Evolutionary conservation across 2,113 vertebrate species (phyloP).

Genomic region (Centropus bengalensis): DNA sequence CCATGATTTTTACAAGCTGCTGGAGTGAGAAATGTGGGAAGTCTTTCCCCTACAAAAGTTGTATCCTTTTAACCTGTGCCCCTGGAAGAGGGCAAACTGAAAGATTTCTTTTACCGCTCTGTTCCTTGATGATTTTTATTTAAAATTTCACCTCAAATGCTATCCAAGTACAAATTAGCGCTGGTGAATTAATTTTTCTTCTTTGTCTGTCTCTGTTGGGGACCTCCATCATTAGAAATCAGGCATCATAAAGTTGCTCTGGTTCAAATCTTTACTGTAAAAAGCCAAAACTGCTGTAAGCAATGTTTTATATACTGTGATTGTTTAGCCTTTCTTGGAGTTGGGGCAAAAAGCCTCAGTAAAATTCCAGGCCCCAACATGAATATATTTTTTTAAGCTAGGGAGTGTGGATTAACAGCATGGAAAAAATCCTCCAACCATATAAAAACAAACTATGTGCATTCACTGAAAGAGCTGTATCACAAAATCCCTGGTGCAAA

Average conservation of each 20-base stretch:
- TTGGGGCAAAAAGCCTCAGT: neutral
- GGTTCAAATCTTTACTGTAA: neutral
- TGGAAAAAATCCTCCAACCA: neutral
- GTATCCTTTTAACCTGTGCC: neutral
- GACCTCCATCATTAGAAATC: neutral
- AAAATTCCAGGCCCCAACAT: neutral
- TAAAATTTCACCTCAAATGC: constrained; percentile 8
- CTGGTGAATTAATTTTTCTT: neutral
- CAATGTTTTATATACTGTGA: neutral
- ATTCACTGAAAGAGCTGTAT: neutral
- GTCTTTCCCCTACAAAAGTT: constrained; percentile 15
- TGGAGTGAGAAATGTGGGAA: constrained; percentile 48
- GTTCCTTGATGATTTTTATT: neutral
- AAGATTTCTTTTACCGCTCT: constrained; percentile 1
- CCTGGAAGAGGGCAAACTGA: neutral
- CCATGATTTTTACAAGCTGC: constrained; percentile 37
- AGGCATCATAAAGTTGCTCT: neutral
- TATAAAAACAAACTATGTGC: neutral
- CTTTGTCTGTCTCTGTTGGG: neutral
- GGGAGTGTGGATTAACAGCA: neutral
- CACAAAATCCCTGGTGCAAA: neutral
- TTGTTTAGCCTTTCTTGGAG: neutral
- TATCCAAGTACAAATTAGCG: neutral
- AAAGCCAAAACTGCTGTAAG: neutral
- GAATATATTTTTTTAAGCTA: neutral